A percentile compares a stretch with the other conserved stretches of the same genome.
Evolutionary conservation across 2,113 vertebrate genomes (phyloP).

Genomic region (Machaerirhynchus nigripectus): DNA sequence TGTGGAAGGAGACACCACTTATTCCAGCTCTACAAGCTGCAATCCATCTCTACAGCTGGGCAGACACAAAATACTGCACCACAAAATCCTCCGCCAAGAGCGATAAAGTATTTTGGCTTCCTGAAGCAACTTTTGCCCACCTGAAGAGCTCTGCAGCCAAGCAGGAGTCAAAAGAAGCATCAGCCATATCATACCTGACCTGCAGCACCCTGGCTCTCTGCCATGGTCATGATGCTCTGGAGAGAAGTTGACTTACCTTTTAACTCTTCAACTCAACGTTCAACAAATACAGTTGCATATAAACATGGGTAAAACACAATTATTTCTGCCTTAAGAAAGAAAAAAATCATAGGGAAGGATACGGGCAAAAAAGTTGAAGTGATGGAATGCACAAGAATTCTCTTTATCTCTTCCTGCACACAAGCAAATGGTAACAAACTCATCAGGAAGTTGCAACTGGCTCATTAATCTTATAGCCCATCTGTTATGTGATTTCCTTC

Average conservation of each 20-base stretch:
- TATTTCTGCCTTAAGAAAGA: not conserved
- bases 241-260: not conserved
- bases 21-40: not conserved
- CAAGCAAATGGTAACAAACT: conserved; percentile 20
- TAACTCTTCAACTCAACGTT: not conserved
- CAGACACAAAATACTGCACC: not conserved
- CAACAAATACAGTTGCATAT: not conserved
- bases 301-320: not conserved
- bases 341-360: not conserved
- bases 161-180: not conserved
- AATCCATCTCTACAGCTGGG: not conserved
- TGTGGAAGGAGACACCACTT: not conserved
- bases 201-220: not conserved
- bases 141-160: not conserved
- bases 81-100: not conserved
- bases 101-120: not conserved
- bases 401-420: conserved; percentile 28
- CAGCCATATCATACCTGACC: not conserved
- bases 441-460: not conserved
- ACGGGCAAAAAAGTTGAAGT: not conserved
- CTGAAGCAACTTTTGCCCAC: not conserved
- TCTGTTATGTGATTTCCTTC: conserved; percentile 38
- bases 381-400: not conserved
- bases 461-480: conserved; percentile 24
- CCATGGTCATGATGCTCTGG: not conserved